A percentile compares a stretch with the other conserved stretches of the same genome.
These are phyloP conservation scores for Erinaceus europaeus DNA, from an alignment of 2,113 vertebrate species.

Conservation along the genomic window DNA sequence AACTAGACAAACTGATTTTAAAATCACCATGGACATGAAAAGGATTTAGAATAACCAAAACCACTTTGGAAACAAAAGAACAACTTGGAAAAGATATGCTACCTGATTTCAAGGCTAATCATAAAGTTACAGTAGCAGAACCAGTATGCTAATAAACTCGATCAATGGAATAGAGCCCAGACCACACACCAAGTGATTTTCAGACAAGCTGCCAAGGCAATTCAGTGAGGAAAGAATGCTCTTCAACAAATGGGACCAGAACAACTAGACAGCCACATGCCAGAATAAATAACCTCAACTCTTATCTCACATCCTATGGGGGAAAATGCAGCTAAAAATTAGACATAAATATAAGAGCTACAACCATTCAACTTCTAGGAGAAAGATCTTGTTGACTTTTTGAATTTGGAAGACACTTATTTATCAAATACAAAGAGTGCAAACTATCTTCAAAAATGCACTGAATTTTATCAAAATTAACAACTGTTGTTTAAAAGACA, in stretches of 20 bases:
- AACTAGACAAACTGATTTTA: background rate
- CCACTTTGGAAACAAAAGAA: constrained; percentile 28
- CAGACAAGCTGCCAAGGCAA: background rate
- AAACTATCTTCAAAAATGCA: background rate
- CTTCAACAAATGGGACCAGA: background rate
- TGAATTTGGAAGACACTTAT: background rate
- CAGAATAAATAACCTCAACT: background rate
- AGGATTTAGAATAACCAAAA: background rate
- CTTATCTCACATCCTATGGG: background rate
- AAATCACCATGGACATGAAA: constrained; percentile 38
- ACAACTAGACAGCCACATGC: background rate
- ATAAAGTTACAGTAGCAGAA: background rate
- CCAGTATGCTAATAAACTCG: background rate
- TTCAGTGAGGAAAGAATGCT: background rate
- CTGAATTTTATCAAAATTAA: constrained; percentile 21
- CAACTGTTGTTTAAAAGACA: constrained; percentile 12
- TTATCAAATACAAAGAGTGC: background rate
- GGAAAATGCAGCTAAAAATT: background rate
- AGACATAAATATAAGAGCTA: background rate
- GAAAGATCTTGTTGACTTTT: constrained; percentile 16
- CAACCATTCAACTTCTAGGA: background rate
- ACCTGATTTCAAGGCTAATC: constrained; percentile 7
- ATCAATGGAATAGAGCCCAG: background rate
- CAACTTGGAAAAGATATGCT: background rate
- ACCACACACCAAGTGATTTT: background rate